Conservation (phyloP, 2,113 vertebrate species). For the Catharus fuscescens region DNA sequence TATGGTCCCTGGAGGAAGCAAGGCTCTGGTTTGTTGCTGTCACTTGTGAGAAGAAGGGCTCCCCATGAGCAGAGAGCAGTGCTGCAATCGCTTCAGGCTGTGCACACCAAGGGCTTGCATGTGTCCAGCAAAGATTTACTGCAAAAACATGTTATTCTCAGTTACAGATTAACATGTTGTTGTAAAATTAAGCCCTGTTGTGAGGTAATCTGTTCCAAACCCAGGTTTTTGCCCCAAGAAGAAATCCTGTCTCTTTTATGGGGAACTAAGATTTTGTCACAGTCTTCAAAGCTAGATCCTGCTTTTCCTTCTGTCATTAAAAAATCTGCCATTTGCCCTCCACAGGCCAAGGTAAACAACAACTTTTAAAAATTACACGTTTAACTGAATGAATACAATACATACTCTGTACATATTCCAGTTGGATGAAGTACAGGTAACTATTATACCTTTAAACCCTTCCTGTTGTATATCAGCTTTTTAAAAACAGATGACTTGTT, state of each 20-base stretch:
- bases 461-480: not conserved
- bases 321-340: not conserved
- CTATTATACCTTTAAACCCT: not conserved
- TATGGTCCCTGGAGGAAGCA: not conserved
- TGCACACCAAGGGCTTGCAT: not conserved
- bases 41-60: not conserved
- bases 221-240: not conserved
- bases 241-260: not conserved
- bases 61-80: not conserved
- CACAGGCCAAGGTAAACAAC: not conserved
- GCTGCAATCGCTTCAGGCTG: not conserved
- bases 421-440: not conserved
- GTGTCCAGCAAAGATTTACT: not conserved
- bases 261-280: not conserved
- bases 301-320: not conserved
- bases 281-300: not conserved
- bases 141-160: conserved; percentile 26
- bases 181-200: conserved; percentile 49
- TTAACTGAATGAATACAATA: not conserved
- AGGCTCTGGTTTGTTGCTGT: not conserved
- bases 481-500: not conserved
- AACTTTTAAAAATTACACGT: not conserved
- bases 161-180: conserved; percentile 48
- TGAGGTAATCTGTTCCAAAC: conserved; percentile 17
- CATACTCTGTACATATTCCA: not conserved